Evolutionary conservation across 1,140 invertebrate genomes (phyloP).

Genomic region (Condylostylus longicornis): DNA sequence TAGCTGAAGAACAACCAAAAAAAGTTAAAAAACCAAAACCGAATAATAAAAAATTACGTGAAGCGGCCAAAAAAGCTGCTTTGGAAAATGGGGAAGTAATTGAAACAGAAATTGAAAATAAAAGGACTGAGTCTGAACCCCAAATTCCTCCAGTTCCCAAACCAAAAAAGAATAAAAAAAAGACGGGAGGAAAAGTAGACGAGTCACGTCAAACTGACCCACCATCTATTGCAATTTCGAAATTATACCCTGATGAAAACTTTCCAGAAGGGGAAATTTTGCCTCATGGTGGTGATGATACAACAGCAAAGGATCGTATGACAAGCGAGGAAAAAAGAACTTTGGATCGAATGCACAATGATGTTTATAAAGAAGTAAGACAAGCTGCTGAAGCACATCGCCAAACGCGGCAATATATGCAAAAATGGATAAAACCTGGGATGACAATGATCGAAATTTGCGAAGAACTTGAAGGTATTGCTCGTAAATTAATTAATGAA

Average conservation of each 20-base stretch:
- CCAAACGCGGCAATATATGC: constrained; percentile 84
- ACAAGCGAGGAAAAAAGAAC: constrained; percentile 82
- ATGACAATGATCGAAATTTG: constrained; percentile 99
- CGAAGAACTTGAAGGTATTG: constrained; percentile 86
- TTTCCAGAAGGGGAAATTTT: constrained; percentile 69
- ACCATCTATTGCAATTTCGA: constrained; percentile 69
- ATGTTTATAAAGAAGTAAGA: constrained; percentile 89
- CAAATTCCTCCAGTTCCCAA: constrained; percentile 44
- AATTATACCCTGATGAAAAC: constrained; percentile 67
- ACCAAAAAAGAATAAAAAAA: constrained; percentile 62
- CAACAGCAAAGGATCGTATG: constrained; percentile 74
- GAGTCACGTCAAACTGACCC: constrained; percentile 61
- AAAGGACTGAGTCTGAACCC: constrained; percentile 35
- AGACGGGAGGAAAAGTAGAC: constrained; percentile 41
- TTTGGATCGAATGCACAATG: constrained; percentile 62
- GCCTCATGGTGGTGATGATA: constrained; percentile 63
- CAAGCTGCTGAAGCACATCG: constrained; percentile 94
- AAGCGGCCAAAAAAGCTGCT: constrained; percentile 23
- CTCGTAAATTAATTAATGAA: constrained; percentile 83
- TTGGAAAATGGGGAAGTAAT: constrained; percentile 12
- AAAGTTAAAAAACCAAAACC: constrained; percentile 31
- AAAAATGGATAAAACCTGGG: constrained; percentile 85
- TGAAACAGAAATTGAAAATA: constrained; percentile 31
- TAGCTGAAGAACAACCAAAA: constrained; percentile 18
- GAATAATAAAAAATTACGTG: constrained; percentile 29